phyloP scores from a whole-genome alignment of 2,113 vertebrate genomes.

The Nannobrachium achirus region DNA sequence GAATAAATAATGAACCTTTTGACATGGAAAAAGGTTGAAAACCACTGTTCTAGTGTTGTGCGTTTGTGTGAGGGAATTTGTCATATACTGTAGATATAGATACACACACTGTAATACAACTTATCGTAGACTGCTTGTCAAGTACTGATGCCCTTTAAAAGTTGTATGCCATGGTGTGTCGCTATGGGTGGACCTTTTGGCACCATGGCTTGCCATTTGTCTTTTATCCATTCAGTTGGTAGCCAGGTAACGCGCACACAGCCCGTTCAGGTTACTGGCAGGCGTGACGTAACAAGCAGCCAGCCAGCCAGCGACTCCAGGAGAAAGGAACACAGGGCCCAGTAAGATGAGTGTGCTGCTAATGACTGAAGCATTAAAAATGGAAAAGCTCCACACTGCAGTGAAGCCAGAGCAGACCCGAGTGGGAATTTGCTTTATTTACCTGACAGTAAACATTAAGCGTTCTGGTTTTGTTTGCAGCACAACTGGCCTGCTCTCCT shows the following conservation, averaged over 20 bases:
- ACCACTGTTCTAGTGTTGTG: no score
- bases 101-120: no score
- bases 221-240: constrained; percentile 39
- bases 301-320: constrained; percentile 13
- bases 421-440: constrained; percentile 38
- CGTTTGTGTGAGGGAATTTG: no score
- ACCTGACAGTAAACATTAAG: constrained; percentile 23
- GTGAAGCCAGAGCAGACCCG: neutral
- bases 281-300: constrained; percentile 5
- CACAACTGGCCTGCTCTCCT: no score
- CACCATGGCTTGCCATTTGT: constrained; percentile 12
- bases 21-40: no score
- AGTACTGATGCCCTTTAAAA: neutral
- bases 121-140: no score
- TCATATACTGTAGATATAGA: neutral
- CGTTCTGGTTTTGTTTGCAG: constrained; percentile 17
- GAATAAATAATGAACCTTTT: no score
- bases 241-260: constrained; percentile 56
- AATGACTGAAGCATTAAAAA: constrained; percentile 72
- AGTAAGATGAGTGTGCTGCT: constrained; percentile 61
- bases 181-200: constrained; percentile 17
- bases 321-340: constrained; percentile 40
- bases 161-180: neutral
- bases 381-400: constrained; percentile 38
- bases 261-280: constrained; percentile 56